Conservation (phyloP, 2,888 invertebrate genomes). For the Ctena decussata region DNA sequence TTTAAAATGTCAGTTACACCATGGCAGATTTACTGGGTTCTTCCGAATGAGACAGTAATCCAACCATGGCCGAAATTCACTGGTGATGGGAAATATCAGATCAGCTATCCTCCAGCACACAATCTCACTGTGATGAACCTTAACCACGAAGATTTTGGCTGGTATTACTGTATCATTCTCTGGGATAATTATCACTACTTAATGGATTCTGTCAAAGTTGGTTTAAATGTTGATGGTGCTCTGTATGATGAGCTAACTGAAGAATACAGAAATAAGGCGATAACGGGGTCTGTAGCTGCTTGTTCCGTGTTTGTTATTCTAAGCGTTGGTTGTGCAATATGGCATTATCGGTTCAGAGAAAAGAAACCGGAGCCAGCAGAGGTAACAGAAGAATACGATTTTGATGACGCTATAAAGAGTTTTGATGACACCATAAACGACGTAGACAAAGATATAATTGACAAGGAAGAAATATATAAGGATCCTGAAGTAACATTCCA, state of each 20-base stretch:
- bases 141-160: slow-evolving; percentile 46
- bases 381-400: slow-evolving; percentile 36
- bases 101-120: not conserved
- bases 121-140: slow-evolving; percentile 47
- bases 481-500: not conserved
- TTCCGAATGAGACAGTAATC: slow-evolving; percentile 43
- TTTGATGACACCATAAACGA: slow-evolving; percentile 19
- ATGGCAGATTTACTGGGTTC: slow-evolving; percentile 56
- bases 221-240: slow-evolving; percentile 70
- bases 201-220: slow-evolving; percentile 49
- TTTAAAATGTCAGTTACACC: slow-evolving; percentile 46
- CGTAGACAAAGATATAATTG: not conserved
- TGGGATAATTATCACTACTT: slow-evolving; percentile 60
- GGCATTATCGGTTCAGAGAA: slow-evolving; percentile 56
- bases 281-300: slow-evolving; percentile 69
- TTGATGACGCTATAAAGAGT: slow-evolving; percentile 42
- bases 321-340: slow-evolving; percentile 1
- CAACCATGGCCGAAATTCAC: slow-evolving; percentile 18
- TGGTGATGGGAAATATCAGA: not conserved
- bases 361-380: slow-evolving; percentile 31
- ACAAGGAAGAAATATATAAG: not conserved
- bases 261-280: slow-evolving; percentile 58
- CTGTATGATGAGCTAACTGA: slow-evolving; percentile 61
- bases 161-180: slow-evolving; percentile 59
- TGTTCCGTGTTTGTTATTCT: slow-evolving; percentile 53